phyloP scores from a whole-genome alignment of 2,113 vertebrate genomes.

The Serilophus lunatus region DNA sequence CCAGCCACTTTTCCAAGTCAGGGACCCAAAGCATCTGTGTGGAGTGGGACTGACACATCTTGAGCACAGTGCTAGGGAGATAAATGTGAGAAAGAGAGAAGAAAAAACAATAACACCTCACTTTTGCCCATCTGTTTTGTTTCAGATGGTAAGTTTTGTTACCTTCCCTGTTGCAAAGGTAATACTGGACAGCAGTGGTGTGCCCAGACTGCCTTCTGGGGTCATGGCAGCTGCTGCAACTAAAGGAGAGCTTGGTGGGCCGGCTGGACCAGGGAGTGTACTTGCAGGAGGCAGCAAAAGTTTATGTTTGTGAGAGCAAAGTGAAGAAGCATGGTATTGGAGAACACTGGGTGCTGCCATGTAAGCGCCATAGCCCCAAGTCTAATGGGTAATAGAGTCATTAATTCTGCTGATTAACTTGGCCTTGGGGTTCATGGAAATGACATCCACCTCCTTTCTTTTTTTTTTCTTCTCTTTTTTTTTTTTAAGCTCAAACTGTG shows the following conservation, averaged over 20 bases:
- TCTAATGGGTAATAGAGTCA: slow-evolving; percentile 79
- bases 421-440: slow-evolving; percentile 79
- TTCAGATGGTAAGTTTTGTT: neutral
- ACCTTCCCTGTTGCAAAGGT: neutral
- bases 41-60: neutral
- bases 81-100: neutral
- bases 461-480: neutral
- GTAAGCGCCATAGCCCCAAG: slow-evolving; percentile 49
- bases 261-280: neutral
- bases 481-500: slow-evolving; percentile 64
- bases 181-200: rapidly evolving
- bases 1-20: neutral
- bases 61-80: neutral
- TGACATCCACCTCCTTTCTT: slow-evolving; percentile 64
- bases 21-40: rapidly evolving
- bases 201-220: neutral
- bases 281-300: slow-evolving; percentile 39
- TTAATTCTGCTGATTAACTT: slow-evolving; percentile 86
- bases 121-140: neutral
- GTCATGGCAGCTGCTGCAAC: neutral
- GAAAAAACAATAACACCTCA: neutral
- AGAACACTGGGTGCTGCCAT: slow-evolving; percentile 31
- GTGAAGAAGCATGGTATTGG: neutral
- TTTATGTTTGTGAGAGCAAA: slow-evolving; percentile 59
- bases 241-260: neutral